A percentile compares a stretch with the other conserved stretches of the same genome.
Evolutionary conservation across 2,888 invertebrate species (phyloP).

Genomic region (Drosophila limbata): DNA sequence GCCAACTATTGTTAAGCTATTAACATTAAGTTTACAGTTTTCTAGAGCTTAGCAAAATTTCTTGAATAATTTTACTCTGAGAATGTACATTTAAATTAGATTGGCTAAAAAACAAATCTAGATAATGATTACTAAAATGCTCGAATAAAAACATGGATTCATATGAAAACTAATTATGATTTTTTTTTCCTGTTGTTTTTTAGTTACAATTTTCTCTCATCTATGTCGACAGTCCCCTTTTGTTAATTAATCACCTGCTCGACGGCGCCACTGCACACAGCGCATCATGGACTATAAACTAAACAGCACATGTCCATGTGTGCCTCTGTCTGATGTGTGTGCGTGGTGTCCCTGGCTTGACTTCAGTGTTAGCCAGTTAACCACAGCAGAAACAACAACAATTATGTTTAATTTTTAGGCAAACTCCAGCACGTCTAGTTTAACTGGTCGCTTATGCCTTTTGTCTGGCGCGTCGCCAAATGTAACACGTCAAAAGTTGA

Average conservation of each 20-base stretch:
- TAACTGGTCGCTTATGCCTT: conserved; percentile 50
- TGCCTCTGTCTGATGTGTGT: conserved; percentile 29
- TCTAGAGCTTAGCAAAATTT: no score
- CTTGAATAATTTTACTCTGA: no score
- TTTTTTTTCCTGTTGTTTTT: background rate
- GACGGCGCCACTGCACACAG: conserved; percentile 6
- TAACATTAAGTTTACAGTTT: no score
- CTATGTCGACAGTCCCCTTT: background rate
- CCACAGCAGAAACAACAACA: conserved; percentile 50
- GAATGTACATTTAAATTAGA: no score
- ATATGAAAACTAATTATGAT: background rate
- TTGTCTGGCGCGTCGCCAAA: no score
- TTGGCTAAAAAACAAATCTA: no score
- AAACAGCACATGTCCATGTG: conserved; percentile 52
- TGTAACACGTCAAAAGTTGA: conserved; percentile 80
- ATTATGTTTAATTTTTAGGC: conserved; percentile 79
- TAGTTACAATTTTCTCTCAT: no score
- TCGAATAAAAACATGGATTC: no score
- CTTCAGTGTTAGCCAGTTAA: conserved; percentile 61
- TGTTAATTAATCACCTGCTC: background rate
- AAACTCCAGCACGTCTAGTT: conserved; percentile 64
- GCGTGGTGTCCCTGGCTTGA: conserved; percentile 31
- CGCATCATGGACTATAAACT: background rate
- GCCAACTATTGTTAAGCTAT: no score
- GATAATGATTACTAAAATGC: no score